phyloP scores from a whole-genome alignment of 2,888 invertebrate genomes.

The Lepidochrysops patricia region DNA sequence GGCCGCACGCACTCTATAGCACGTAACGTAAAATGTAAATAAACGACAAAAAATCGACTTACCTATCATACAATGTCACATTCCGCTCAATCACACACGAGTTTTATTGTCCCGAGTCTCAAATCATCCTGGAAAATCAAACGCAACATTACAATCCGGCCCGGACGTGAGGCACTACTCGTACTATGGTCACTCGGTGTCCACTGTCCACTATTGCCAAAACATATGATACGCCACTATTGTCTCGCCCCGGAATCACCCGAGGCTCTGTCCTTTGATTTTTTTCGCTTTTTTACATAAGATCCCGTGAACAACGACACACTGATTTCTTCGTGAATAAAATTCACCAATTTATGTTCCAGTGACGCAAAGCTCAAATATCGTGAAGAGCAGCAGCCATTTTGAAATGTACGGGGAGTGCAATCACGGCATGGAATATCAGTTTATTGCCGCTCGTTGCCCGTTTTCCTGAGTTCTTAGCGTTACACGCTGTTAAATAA shows the following conservation, averaged over 20 bases:
- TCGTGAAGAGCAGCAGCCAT: conserved; percentile 76
- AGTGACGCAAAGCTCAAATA: conserved; percentile 77
- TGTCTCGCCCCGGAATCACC: conserved; percentile 48
- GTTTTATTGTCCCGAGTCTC: conserved; percentile 62
- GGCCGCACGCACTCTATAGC: conserved; percentile 46
- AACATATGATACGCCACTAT: conserved; percentile 72
- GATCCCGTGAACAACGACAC: conserved; percentile 56
- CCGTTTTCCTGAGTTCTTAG: conserved; percentile 41
- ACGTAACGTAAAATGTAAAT: conserved; percentile 61
- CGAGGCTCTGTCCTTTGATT: conserved; percentile 46
- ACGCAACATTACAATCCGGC: conserved; percentile 67
- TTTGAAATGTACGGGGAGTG: conserved; percentile 76
- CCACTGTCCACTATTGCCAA: conserved; percentile 68
- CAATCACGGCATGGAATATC: conserved; percentile 75
- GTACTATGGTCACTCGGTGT: conserved; percentile 64
- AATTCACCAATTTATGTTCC: conserved; percentile 70
- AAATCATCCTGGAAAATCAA: conserved; percentile 67
- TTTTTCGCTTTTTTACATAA: conserved; percentile 54
- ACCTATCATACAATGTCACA: conserved; percentile 75
- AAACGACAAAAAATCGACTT: conserved; percentile 56
- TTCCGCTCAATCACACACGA: conserved; percentile 71
- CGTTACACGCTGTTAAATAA: conserved; percentile 43
- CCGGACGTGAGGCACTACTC: conserved; percentile 70
- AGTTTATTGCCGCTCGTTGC: conserved; percentile 57
- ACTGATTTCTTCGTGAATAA: conserved; percentile 52